phyloP scores from a whole-genome alignment of 1,140 invertebrate genomes.

The Atopsyche davidsoni region DNA sequence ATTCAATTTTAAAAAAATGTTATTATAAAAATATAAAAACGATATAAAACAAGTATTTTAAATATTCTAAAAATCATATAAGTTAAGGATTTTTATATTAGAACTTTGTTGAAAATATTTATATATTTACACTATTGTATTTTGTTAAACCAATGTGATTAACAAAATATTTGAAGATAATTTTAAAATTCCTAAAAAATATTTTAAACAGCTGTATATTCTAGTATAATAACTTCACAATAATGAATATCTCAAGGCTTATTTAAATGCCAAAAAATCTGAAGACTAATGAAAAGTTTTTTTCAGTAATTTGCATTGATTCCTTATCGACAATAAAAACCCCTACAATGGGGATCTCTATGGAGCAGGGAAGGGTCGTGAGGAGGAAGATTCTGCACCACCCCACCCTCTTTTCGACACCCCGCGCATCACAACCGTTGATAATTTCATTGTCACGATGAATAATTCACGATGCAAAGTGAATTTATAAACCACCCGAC shows the following conservation, averaged over 20 bases:
- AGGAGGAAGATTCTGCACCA: slow-evolving; percentile 5
- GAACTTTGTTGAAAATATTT: background rate
- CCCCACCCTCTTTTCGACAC: slow-evolving; percentile 17
- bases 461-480: slow-evolving; percentile 29
- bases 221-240: no score
- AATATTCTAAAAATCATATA: background rate
- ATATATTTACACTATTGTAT: background rate
- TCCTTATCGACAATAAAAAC: no score
- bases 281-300: no score
- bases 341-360: background rate
- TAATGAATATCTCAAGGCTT: no score
- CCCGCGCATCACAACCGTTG: slow-evolving; percentile 16
- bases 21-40: no score
- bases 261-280: no score
- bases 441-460: slow-evolving; percentile 31
- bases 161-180: background rate
- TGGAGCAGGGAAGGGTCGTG: background rate
- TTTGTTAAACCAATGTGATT: background rate
- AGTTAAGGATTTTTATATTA: background rate
- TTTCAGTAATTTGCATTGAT: no score
- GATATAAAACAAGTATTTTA: background rate
- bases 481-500: slow-evolving; percentile 10
- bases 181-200: no score
- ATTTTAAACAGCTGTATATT: background rate
- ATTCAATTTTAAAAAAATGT: no score